Evolutionary conservation across 2,888 invertebrate genomes (phyloP).

Genomic region (Hartigia nigra): DNA sequence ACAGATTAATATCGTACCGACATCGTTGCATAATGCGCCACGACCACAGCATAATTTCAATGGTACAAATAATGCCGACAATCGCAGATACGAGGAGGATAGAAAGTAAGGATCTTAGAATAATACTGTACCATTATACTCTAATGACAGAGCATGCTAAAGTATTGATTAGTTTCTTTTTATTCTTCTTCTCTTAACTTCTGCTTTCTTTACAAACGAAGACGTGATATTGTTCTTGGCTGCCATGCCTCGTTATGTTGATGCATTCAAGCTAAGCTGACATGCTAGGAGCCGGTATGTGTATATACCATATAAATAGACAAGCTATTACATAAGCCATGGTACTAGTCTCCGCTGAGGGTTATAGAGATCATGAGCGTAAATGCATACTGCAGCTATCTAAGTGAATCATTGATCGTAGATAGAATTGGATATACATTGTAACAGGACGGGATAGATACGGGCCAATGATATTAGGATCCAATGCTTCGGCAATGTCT

Average conservation of each 20-base stretch:
- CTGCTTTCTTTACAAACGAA: background rate
- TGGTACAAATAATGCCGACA: slow-evolving; percentile 45
- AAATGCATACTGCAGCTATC: slow-evolving; percentile 14
- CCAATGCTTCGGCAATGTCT: background rate
- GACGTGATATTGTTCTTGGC: background rate
- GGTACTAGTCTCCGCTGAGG: slow-evolving; percentile 13
- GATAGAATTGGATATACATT: slow-evolving; percentile 13
- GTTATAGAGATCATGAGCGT: slow-evolving; percentile 12
- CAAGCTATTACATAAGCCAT: slow-evolving; percentile 25
- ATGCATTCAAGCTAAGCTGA: background rate
- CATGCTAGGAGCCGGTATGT: slow-evolving; percentile 4
- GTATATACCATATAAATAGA: slow-evolving; percentile 27
- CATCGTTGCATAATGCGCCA: slow-evolving; percentile 47
- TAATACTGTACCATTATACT: background rate
- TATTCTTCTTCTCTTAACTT: background rate
- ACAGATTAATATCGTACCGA: slow-evolving; percentile 47
- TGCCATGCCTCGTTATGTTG: background rate
- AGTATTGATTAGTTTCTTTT: background rate
- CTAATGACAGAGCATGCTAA: slow-evolving; percentile 6
- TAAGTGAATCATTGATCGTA: slow-evolving; percentile 14
- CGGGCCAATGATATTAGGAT: background rate
- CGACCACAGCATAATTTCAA: slow-evolving; percentile 54
- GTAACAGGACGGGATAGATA: background rate
- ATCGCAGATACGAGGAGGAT: slow-evolving; percentile 57
- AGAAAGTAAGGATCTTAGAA: slow-evolving; percentile 47